Percentiles rank a stretch among this genome's conserved stretches.
Conservation (phyloP, 1,140 invertebrate genomes). For the Portunus trituberculatus region DNA sequence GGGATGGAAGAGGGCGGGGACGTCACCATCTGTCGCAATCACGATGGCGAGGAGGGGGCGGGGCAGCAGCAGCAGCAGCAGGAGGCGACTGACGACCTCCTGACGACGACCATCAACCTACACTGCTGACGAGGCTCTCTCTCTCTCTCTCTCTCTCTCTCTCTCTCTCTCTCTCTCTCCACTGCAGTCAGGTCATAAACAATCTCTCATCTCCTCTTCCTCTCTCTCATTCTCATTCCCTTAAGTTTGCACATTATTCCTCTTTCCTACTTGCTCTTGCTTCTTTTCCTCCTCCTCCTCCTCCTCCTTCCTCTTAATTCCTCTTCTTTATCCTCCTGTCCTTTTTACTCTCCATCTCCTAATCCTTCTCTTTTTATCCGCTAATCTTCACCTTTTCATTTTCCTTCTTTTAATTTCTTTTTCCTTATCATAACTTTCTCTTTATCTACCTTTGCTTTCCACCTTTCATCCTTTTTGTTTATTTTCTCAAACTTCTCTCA, state of each 20-base stretch:
- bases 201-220: neutral
- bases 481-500: too few species aligned
- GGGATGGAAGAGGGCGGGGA: neutral
- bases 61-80: neutral
- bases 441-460: too few species aligned
- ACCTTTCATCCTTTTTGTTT: too few species aligned
- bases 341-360: too few species aligned
- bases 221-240: neutral
- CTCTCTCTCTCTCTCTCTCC: neutral
- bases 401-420: neutral
- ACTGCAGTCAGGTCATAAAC: too few species aligned
- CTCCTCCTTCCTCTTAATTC: too few species aligned
- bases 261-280: too few species aligned
- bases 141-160: constrained; percentile 20
- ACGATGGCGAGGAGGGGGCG: neutral
- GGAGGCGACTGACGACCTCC: neutral
- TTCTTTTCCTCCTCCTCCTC: too few species aligned
- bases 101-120: neutral
- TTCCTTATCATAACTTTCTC: too few species aligned
- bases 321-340: too few species aligned
- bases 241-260: too few species aligned
- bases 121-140: neutral
- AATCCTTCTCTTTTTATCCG: neutral
- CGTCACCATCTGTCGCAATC: constrained; percentile 9
- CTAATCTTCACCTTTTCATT: neutral